Evolutionary conservation across 1,140 invertebrate species (phyloP).

Genomic region (Hycleus cichorii): DNA sequence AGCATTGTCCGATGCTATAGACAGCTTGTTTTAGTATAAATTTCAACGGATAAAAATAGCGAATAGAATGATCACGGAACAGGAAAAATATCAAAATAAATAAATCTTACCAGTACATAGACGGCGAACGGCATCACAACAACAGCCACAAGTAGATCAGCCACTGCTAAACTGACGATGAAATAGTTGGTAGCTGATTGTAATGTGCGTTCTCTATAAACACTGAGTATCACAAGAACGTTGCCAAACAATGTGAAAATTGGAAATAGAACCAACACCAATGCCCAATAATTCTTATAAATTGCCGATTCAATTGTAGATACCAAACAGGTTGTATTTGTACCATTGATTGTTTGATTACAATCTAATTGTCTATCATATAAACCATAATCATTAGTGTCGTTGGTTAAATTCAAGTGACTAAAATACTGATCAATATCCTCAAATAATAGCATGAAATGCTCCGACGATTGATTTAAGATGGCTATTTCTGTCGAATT

Average conservation of each 20-base stretch:
- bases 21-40: no score
- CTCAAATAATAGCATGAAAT: slow-evolving; percentile 34
- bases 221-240: slow-evolving; percentile 91
- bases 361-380: slow-evolving; percentile 31
- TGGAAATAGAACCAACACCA: slow-evolving; percentile 78
- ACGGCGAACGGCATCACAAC: slow-evolving; percentile 99
- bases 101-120: slow-evolving; percentile 82
- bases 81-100: background rate
- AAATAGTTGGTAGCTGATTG: slow-evolving; percentile 98
- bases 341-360: slow-evolving; percentile 26
- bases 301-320: background rate
- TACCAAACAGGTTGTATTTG: slow-evolving; percentile 24
- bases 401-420: slow-evolving; percentile 32
- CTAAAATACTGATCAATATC: slow-evolving; percentile 39
- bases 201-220: slow-evolving; percentile 80
- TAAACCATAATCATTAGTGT: slow-evolving; percentile 11
- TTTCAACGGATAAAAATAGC: no score
- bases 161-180: slow-evolving; percentile 95
- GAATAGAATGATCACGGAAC: background rate
- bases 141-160: slow-evolving; percentile 92
- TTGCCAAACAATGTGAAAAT: slow-evolving; percentile 94
- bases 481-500: slow-evolving; percentile 4
- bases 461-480: slow-evolving; percentile 24
- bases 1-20: background rate
- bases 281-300: slow-evolving; percentile 37